phyloP scores from a whole-genome alignment of 2,113 vertebrate genomes.

The Pangasianodon gigas region DNA sequence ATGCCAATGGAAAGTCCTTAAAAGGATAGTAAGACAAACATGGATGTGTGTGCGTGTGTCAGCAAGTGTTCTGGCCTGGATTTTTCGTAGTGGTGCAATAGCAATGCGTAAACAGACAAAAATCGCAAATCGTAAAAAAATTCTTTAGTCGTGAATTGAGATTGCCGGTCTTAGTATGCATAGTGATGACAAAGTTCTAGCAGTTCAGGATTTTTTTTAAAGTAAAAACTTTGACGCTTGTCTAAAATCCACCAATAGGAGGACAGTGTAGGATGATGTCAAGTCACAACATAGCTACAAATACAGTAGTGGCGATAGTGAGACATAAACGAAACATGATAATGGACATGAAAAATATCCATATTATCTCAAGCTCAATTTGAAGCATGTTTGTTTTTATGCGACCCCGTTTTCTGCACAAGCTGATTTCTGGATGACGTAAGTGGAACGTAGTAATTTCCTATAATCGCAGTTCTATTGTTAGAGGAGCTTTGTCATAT shows the following conservation, averaged over 20 bases:
- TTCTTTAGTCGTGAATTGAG: not conserved
- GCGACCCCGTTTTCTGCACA: not conserved
- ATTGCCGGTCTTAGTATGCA: not conserved
- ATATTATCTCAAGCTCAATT: not conserved
- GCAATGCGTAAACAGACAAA: not conserved
- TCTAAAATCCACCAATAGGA: not conserved
- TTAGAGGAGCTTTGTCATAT: too few species aligned
- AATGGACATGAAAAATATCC: not conserved
- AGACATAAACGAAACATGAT: not conserved
- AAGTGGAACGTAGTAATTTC: too few species aligned
- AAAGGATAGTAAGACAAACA: not conserved
- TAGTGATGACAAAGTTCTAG: not conserved
- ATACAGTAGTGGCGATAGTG: not conserved
- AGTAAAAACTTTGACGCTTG: not conserved
- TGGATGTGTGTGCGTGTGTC: not conserved
- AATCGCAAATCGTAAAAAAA: not conserved
- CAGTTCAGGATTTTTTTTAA: not conserved
- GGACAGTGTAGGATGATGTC: not conserved
- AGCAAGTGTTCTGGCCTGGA: not conserved
- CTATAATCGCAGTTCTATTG: too few species aligned
- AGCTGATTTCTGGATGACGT: not conserved
- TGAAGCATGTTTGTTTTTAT: not conserved
- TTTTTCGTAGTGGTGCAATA: not conserved
- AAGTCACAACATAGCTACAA: not conserved
- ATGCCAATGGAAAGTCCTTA: not conserved